A percentile compares a stretch with the other conserved stretches of the same genome.
Evolutionary conservation across 2,797 vertebrate species (phyloP).

Genomic region (Urophycis tenuis): DNA sequence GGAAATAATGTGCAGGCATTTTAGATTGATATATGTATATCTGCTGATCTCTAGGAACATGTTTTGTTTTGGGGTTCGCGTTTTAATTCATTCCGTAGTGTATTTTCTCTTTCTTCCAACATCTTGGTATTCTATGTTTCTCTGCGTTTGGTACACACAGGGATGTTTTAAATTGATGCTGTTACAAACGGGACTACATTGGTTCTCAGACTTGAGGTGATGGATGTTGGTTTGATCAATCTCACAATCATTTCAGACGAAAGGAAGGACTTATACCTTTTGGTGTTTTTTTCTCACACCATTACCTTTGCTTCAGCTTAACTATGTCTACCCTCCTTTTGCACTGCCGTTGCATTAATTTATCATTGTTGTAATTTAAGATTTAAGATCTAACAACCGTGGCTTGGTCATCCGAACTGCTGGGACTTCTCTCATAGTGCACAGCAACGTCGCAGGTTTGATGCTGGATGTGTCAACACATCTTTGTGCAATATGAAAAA

Average conservation of each 20-base stretch:
- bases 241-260: constrained; percentile 32
- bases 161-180: constrained; percentile 27
- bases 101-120: constrained; percentile 38
- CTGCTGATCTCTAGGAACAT: constrained; percentile 52
- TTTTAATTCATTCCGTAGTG: constrained; percentile 41
- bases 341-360: constrained; percentile 55
- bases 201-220: constrained; percentile 32
- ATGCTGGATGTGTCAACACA: constrained; percentile 48
- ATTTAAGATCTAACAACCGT: constrained; percentile 34
- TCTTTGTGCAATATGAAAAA: constrained; percentile 62
- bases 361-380: constrained; percentile 41
- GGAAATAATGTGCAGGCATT: constrained; percentile 45
- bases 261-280: constrained; percentile 25
- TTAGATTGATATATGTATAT: constrained; percentile 58
- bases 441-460: constrained; percentile 44
- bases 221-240: constrained; percentile 36
- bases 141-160: constrained; percentile 37
- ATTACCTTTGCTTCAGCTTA: constrained; percentile 38
- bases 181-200: constrained; percentile 10
- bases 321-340: constrained; percentile 50
- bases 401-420: constrained; percentile 35
- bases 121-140: constrained; percentile 30
- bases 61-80: constrained; percentile 17
- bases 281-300: constrained; percentile 33
- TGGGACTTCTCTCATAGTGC: constrained; percentile 44